Conservation (phyloP, 2,797 vertebrate species). For the Danio jaintianensis region DNA sequence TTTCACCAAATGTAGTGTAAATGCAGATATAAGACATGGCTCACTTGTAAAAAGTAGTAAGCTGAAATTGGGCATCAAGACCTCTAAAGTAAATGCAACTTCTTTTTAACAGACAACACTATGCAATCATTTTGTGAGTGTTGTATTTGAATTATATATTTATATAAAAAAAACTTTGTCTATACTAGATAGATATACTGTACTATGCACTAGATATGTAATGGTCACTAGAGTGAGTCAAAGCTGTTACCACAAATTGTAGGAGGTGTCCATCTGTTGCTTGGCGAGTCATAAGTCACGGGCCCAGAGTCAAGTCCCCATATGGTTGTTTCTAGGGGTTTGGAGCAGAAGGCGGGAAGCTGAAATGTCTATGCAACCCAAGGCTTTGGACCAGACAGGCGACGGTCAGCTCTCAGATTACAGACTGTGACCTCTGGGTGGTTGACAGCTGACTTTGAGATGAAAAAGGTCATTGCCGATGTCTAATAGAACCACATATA, state of each 20-base stretch:
- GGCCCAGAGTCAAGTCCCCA: conserved; percentile 25
- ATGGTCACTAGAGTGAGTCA: background rate
- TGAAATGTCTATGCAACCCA: conserved; percentile 16
- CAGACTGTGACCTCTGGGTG: conserved; percentile 27
- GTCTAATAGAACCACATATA: background rate
- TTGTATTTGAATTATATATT: too few relatives aligned
- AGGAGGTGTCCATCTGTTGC: conserved; percentile 23
- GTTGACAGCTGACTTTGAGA: conserved; percentile 13
- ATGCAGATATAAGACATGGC: too few relatives aligned
- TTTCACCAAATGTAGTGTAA: too few relatives aligned
- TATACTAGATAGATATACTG: background rate
- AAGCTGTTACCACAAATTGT: conserved; percentile 13
- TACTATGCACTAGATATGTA: background rate
- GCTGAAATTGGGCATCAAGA: too few relatives aligned
- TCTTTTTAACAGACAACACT: too few relatives aligned
- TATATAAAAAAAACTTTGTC: background rate
- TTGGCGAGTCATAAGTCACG: conserved; percentile 31
- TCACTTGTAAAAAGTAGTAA: too few relatives aligned
- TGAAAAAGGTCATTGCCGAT: background rate
- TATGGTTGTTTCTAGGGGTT: conserved; percentile 34
- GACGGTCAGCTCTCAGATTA: background rate
- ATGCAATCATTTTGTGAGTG: too few relatives aligned
- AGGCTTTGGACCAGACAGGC: conserved; percentile 4
- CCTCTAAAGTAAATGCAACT: too few relatives aligned
- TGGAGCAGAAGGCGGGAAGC: conserved; percentile 27